Conservation (phyloP, 2,113 vertebrate species). For the Cyanoderma ruficeps region DNA sequence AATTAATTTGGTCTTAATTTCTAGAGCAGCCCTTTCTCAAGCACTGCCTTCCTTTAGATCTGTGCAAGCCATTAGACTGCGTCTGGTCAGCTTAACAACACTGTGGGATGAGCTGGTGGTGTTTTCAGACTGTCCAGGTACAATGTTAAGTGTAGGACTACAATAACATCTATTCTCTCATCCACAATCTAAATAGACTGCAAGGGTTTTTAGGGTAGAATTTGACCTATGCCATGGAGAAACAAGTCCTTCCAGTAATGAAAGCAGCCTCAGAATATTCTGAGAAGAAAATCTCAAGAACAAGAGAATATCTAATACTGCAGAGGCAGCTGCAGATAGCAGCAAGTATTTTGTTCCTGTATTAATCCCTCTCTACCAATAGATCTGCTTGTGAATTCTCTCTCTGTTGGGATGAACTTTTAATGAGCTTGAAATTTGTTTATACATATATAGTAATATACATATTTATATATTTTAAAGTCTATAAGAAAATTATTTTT, state of each 20-base stretch:
- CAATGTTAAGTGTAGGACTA: neutral
- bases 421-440: neutral
- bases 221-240: neutral
- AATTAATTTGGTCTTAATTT: neutral
- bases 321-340: neutral
- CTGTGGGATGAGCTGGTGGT: neutral
- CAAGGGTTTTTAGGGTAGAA: neutral
- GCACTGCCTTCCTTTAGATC: neutral
- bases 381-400: neutral
- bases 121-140: neutral
- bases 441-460: neutral
- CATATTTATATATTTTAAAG: neutral
- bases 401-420: neutral
- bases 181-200: neutral
- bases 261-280: neutral
- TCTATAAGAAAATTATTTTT: neutral
- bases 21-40: neutral
- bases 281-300: neutral
- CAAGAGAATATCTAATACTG: neutral
- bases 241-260: neutral
- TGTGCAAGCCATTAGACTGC: neutral
- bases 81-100: neutral
- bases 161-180: neutral
- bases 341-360: neutral
- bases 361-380: neutral